Evolutionary conservation across 2,888 invertebrate species (phyloP), one percentile per base, ranked within the genome.

Genomic region (Euplagia quadripunctaria): DNA sequence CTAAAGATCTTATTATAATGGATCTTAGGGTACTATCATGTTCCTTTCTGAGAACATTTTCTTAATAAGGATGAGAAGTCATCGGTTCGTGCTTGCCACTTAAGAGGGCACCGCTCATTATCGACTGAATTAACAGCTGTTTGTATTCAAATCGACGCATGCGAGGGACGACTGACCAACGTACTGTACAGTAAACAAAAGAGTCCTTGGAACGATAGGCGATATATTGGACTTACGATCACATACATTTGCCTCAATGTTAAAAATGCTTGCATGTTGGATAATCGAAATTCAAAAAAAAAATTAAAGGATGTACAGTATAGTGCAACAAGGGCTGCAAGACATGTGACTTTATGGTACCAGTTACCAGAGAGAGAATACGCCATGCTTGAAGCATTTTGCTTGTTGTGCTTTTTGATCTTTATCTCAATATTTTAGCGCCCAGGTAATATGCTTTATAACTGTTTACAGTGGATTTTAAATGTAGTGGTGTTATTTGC

Each of bases 21-120:
- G 20, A 20, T 46, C 49, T n/a, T 11, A 51, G 20, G n/a, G 52
- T 51, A 49, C 58, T 42, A 46, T 69, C 75, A 46, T 55, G 42
- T 68, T 76, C 71, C 70, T 71, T 86, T 86, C 87, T 81, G 72
- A 79, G 87, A 88, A 89, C 79, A 73, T 74, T 82, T 63, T 83
- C 84, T 83, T 86, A 87, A 88, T 87, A 88, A 86, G 89, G 87
- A 89, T 88, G 88, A 78, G 80, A 83, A 86, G 76, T 85, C 75
- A 85, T 87, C 83, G 77, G 81, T 78, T 77, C 74, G 73, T 75
- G 78, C 77, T 75, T 73, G 77, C 69, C 82, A 83, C 85, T 85
- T 85, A 87, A 84, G 83, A 84, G 84, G 85, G 80, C 87, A 87
- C 75, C 81, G 79, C 72, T 87, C 86, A 86, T 87, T 89, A 89